Conservation (phyloP, 2,113 vertebrate genomes). For the Ptychochromis oligacanthus region DNA sequence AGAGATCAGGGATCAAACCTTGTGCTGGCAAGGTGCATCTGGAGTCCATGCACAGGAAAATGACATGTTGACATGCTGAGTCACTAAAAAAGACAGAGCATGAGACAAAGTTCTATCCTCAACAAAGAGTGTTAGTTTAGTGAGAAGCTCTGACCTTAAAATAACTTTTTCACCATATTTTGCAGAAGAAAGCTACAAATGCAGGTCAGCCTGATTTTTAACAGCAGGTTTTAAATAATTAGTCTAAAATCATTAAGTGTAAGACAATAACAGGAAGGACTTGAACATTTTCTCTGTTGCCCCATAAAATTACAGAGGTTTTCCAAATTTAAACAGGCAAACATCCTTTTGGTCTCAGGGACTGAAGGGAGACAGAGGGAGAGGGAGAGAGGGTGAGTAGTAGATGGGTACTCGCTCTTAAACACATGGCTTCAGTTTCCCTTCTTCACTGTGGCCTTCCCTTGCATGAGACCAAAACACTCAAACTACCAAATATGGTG, state of each 20-base stretch:
- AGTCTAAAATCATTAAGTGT: slow-evolving; percentile 16
- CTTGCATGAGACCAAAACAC: slow-evolving; percentile 65
- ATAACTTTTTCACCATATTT: not conserved
- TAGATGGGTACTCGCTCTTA: slow-evolving; percentile 48
- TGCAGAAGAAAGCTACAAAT: not conserved
- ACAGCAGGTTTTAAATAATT: slow-evolving; percentile 12
- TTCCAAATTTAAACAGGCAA: slow-evolving; percentile 46
- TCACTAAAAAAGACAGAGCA: not conserved
- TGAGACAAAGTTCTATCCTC: not conserved
- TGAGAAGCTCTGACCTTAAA: not conserved
- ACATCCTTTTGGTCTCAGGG: slow-evolving; percentile 32
- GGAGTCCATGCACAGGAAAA: not conserved
- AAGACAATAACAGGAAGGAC: slow-evolving; percentile 13
- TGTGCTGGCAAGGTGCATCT: slow-evolving; percentile 30
- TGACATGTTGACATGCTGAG: not conserved
- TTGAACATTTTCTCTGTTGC: not conserved
- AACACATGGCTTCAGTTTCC: slow-evolving; percentile 72
- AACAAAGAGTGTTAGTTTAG: not conserved
- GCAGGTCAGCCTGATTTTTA: not conserved
- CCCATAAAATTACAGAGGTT: slow-evolving; percentile 20
- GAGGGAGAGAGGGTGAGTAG: slow-evolving; percentile 11
- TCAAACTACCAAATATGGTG: slow-evolving; percentile 77
- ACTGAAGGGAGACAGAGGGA: slow-evolving; percentile 3
- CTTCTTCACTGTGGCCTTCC: slow-evolving; percentile 56
- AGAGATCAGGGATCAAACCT: slow-evolving; percentile 29